Evolutionary conservation across 2,113 vertebrate genomes (phyloP), one percentile per base, ranked within the genome.

Genomic region (Xyliphius kryptos): DNA sequence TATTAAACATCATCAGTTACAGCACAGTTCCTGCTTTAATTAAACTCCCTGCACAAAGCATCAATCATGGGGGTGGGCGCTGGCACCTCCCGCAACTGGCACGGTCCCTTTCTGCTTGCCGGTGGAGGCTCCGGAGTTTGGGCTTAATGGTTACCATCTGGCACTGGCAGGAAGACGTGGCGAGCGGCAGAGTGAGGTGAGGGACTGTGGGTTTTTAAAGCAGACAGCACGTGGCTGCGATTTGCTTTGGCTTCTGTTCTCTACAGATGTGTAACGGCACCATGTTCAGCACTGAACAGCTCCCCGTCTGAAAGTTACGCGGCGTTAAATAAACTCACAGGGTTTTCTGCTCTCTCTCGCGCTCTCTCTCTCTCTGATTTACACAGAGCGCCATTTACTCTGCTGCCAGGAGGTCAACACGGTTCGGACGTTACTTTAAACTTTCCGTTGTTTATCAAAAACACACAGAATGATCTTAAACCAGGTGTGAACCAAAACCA

Each of bases 71-170:
- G 60, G 60, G 43, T 51, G 52, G 36, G 65, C 63, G 56, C 73
- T 71, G 70, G 67, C 67, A 58, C 48, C 21, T 62, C 22, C 16
- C 63, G 36, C 52, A 17, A 59, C 46, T 55, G 54, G 52, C 53
- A 61, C 58, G 47, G 67, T 77, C 51, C 58, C 65, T 77, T 76
- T 72, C 51, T 56, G 55, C 54, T 15, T 14, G 22, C 52, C 15
- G 55, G 65, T 67, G 75, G 63, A 17, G 64, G 56, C 65, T 76
- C 9, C 9, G 13, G 2, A 14, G 40, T 15, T 15, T 11, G 7
- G 51, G 46, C 58, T 76, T 74, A 83, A 79, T 74, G 50, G 74
- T 63, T 46, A 57, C 71, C 76, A 79, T 79, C 71, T 82, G 76
- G 66, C 61, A 44, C 17, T 58, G 56, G n/a, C 67, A 67, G 59